Evolutionary conservation across 2,888 invertebrate genomes (phyloP).

Genomic region (Cosmopolites sordidus): DNA sequence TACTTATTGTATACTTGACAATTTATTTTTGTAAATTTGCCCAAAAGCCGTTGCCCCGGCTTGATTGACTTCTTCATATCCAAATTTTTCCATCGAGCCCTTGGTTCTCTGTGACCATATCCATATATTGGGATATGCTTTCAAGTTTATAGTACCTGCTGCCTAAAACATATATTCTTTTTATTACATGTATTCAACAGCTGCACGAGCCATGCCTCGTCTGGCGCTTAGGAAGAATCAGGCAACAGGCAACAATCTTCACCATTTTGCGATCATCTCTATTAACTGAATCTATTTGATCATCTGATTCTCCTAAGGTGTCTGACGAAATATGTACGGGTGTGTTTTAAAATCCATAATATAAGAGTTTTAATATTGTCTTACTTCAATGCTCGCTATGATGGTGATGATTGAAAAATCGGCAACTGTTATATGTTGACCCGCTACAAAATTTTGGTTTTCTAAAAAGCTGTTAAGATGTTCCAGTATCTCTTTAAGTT

Average conservation of each 20-base stretch:
- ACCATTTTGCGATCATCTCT: too few relatives aligned
- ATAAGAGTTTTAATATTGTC: neutral
- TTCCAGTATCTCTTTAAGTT: slow-evolving; percentile 58
- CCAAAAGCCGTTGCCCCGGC: slow-evolving; percentile 56
- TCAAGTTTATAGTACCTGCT: slow-evolving; percentile 51
- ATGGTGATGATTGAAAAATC: slow-evolving; percentile 62
- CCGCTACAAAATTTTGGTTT: slow-evolving; percentile 61
- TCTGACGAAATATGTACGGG: slow-evolving; percentile 4
- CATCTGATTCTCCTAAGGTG: too few relatives aligned
- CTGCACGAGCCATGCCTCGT: too few relatives aligned
- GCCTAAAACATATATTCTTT: slow-evolving; percentile 36
- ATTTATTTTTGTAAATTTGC: slow-evolving; percentile 52
- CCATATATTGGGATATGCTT: slow-evolving; percentile 54
- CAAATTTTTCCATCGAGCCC: slow-evolving; percentile 59
- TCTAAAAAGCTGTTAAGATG: slow-evolving; percentile 58
- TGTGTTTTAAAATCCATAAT: neutral
- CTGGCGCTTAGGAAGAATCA: too few relatives aligned
- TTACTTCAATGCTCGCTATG: slow-evolving; percentile 59
- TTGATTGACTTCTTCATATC: slow-evolving; percentile 64
- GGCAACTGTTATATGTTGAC: slow-evolving; percentile 65
- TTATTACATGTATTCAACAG: too few relatives aligned
- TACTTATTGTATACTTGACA: too few relatives aligned
- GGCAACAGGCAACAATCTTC: too few relatives aligned
- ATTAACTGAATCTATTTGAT: too few relatives aligned
- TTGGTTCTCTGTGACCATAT: slow-evolving; percentile 66